Evolutionary conservation across 2,888 invertebrate species (phyloP), one percentile per base, ranked within the genome.

Genomic region (Psylliodes chrysocephalus): DNA sequence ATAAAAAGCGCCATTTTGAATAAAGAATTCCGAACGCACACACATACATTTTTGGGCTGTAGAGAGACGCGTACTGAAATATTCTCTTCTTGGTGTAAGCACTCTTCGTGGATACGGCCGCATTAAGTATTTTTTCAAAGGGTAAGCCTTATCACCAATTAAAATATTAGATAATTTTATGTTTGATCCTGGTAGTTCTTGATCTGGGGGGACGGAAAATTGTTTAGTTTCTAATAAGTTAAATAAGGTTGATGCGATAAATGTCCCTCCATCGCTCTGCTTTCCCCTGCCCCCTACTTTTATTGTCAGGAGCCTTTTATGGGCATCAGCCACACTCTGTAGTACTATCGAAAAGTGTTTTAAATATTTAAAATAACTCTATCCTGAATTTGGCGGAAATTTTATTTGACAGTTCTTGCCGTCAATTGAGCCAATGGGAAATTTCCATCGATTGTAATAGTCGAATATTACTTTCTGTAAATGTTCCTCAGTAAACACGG

Each of bases 241-340:
- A 40, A 60, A 65, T 46, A 71, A 51, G 15, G 51, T 60, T 30
- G 63, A 67, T 15, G 56, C 60, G 35, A 51, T 40, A 60, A 69
- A 70, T 53, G 51, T 56, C 35, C 65, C 67, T 18, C 68, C 70
- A 51, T 66, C 63, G 60, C 65, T 66, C 53, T 70, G 62, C 54
- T 61, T 65, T 30, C 69, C 63, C 60, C 25, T 55, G 18, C 59
- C 65, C 17, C 69, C 69, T 25, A 69, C 61, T 40, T 71, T 67
- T 44, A 69, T 69, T 51, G 67, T 42, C 18, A 70, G 7, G 40
- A 65, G 65, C 38, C 64, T 64, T 19, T 66, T 55, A 44, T 70
- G 33, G 15, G 64, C 59, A 62, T 66, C 66, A 40, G 64, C 70
- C 15, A 70, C 64, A 10, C 25, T 68, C 66, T 66, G 70, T 51